phyloP scores from a whole-genome alignment of 35 echinoderm and acorn worm genomes.

The Apostichopus californicus region DNA sequence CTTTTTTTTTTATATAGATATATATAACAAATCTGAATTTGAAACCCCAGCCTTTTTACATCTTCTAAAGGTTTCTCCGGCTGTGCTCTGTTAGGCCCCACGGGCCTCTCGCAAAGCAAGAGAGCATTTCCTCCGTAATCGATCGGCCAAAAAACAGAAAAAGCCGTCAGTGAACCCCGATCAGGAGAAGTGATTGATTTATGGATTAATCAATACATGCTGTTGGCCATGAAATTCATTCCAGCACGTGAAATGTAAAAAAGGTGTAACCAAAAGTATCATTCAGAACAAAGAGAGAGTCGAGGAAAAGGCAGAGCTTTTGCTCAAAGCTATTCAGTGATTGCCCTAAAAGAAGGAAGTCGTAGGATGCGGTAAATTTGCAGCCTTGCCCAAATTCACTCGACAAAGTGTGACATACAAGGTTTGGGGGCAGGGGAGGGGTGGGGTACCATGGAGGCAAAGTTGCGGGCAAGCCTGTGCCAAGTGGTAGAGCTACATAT shows the following conservation, averaged over 20 bases:
- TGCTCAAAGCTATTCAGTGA: slow-evolving; percentile 37
- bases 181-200: slow-evolving; percentile 57
- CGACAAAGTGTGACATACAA: neutral
- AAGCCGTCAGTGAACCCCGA: slow-evolving; percentile 38
- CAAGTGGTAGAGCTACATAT: too few relatives aligned
- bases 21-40: neutral
- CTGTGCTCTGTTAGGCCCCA: slow-evolving; percentile 6
- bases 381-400: slow-evolving; percentile 7
- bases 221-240: slow-evolving; percentile 56
- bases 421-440: neutral
- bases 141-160: slow-evolving; percentile 16
- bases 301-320: slow-evolving; percentile 29
- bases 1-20: neutral
- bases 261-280: slow-evolving; percentile 55
- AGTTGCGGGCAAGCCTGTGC: too few relatives aligned
- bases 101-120: slow-evolving; percentile 20
- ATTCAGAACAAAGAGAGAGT: slow-evolving; percentile 6
- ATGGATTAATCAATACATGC: slow-evolving; percentile 65
- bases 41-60: slow-evolving; percentile 27
- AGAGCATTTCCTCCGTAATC: slow-evolving; percentile 52
- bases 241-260: slow-evolving; percentile 25
- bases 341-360: slow-evolving; percentile 2
- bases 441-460: too few relatives aligned
- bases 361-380: neutral
- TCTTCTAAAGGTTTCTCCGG: slow-evolving; percentile 14